Conservation (phyloP, 2,113 vertebrate genomes). For the Cyprinodon variegatus region DNA sequence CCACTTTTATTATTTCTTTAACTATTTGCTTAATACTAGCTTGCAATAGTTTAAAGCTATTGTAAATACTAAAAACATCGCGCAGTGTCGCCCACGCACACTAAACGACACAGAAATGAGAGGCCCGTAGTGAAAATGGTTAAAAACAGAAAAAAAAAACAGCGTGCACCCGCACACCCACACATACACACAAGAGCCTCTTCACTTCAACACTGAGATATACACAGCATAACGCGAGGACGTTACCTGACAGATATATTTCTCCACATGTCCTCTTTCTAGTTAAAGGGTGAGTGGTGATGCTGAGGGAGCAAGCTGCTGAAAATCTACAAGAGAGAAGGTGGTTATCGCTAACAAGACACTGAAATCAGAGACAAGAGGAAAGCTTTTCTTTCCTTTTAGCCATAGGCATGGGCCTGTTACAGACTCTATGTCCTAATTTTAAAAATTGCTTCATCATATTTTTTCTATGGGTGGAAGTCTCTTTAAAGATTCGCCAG, state of each 20-base stretch:
- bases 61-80: conserved; percentile 62
- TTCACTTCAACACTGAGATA: conserved; percentile 45
- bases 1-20: conserved; percentile 57
- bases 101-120: conserved; percentile 28
- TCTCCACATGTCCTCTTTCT: conserved; percentile 61
- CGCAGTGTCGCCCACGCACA: conserved; percentile 54
- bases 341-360: conserved; percentile 38
- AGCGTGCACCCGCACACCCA: not conserved
- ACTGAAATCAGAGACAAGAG: conserved; percentile 62
- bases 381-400: conserved; percentile 5
- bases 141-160: conserved; percentile 20
- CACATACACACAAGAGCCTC: conserved; percentile 40
- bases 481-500: too few species aligned
- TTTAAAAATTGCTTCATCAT: too few species aligned
- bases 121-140: conserved; percentile 43
- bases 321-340: conserved; percentile 65
- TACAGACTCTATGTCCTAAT: not conserved
- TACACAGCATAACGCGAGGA: conserved; percentile 45
- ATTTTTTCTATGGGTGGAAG: too few species aligned
- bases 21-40: conserved; percentile 68
- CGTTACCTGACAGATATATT: conserved; percentile 69
- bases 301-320: conserved; percentile 72
- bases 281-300: conserved; percentile 73
- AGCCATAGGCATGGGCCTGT: not conserved
- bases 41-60: conserved; percentile 76